Conservation (phyloP, 2,113 vertebrate species). For the Coryphaenoides rupestris region DNA sequence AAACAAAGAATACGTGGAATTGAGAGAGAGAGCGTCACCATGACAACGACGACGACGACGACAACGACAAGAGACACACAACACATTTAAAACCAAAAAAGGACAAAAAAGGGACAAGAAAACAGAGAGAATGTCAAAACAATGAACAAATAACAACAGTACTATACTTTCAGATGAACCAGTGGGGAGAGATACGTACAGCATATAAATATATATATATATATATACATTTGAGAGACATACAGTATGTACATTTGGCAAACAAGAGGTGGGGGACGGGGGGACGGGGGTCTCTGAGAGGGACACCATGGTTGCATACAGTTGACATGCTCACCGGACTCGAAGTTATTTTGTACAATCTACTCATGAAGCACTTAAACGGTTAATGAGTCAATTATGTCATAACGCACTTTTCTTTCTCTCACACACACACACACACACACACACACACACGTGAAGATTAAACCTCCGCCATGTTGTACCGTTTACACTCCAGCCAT, state of each 20-base stretch:
- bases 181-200: conserved; percentile 58
- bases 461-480: no score
- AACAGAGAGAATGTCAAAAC: conserved; percentile 71
- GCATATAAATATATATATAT: background rate
- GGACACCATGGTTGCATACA: conserved; percentile 45
- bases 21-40: conserved; percentile 54
- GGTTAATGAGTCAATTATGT: no score
- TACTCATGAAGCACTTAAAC: no score
- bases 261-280: no score
- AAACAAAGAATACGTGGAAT: conserved; percentile 81
- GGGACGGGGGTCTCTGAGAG: conserved; percentile 2
- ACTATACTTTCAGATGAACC: conserved; percentile 16
- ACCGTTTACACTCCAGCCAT: no score
- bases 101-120: conserved; percentile 25
- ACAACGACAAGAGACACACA: conserved; percentile 50
- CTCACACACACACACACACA: no score
- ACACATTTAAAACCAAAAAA: conserved; percentile 60
- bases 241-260: conserved; percentile 44
- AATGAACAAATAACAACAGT: conserved; percentile 35
- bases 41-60: conserved; percentile 4
- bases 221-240: conserved; percentile 28
- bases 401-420: no score
- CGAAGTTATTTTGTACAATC: no score
- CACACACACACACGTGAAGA: no score
- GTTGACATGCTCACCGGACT: conserved; percentile 32